Conservation (phyloP, 2,113 vertebrate species). For the Pogonocichla stellata region DNA sequence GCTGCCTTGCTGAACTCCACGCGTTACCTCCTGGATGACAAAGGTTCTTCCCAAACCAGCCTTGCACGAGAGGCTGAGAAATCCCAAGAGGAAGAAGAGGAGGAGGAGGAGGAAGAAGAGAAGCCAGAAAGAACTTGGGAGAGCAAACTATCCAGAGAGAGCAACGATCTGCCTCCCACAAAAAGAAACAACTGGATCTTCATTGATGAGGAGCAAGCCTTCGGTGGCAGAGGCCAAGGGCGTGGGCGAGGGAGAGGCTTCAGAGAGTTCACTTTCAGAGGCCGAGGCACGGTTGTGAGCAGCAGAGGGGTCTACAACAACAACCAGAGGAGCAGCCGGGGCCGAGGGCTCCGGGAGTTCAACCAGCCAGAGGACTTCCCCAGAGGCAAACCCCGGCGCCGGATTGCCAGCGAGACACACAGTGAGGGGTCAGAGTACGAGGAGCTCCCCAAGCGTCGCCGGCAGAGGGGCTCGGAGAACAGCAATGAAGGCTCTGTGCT, state of each 20-base stretch:
- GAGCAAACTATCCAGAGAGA: conserved; percentile 76
- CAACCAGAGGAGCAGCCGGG: conserved; percentile 78
- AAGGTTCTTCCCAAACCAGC: conserved; percentile 44
- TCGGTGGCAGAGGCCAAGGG: conserved; percentile 85
- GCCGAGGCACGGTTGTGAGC: conserved; percentile 66
- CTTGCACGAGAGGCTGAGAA: conserved; percentile 71
- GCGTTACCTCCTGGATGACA: conserved; percentile 69
- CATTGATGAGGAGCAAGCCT: conserved; percentile 96
- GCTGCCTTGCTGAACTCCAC: conserved; percentile 68
- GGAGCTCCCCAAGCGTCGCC: conserved; percentile 91
- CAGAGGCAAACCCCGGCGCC: conserved; percentile 84
- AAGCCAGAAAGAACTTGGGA: conserved; percentile 82
- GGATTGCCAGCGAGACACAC: conserved; percentile 93
- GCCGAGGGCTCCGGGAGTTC: conserved; percentile 82
- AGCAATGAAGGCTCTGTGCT: conserved; percentile 68
- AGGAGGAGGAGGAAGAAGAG: conserved; percentile 60
- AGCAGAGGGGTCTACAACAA: conserved; percentile 66
- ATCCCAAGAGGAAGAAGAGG: conserved; percentile 72
- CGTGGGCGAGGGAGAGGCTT: conserved; percentile 88
- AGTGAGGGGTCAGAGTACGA: conserved; percentile 96
- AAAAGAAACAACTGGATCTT: conserved; percentile 98
- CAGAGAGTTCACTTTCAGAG: conserved; percentile 88
- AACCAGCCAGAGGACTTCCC: conserved; percentile 84
- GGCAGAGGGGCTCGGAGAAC: conserved; percentile 85
- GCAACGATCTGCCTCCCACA: conserved; percentile 76